Evolutionary conservation across 2,113 vertebrate species (phyloP).

Genomic region (Eulemur macaco): DNA sequence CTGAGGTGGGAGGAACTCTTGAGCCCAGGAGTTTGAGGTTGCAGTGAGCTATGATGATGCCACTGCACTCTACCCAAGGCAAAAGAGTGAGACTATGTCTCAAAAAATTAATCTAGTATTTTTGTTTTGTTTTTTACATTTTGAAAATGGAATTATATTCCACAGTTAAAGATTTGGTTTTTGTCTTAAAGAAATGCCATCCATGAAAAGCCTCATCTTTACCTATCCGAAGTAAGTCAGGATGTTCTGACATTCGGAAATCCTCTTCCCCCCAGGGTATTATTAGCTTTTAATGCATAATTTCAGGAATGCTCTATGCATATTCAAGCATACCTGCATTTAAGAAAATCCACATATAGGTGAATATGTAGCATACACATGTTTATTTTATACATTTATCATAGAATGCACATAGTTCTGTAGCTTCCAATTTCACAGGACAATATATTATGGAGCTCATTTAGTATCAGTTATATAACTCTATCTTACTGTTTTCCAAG

Average conservation of each 20-base stretch:
- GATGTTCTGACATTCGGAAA: not conserved
- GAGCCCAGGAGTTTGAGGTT: not conserved
- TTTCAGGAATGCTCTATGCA: not conserved
- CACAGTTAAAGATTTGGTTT: not conserved
- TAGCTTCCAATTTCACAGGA: not conserved
- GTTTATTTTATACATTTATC: not conserved
- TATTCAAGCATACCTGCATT: not conserved
- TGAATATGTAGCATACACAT: no score
- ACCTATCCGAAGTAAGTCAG: not conserved
- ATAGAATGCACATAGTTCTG: not conserved
- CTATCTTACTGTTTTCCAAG: conserved; percentile 20
- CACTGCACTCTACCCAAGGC: no score
- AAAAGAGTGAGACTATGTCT: not conserved
- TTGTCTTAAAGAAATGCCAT: not conserved
- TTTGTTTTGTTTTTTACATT: not conserved
- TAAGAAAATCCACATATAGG: not conserved
- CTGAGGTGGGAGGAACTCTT: not conserved
- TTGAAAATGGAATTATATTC: not conserved
- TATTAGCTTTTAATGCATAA: not conserved
- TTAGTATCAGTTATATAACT: conserved; percentile 13
- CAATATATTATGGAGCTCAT: not conserved
- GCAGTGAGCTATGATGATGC: no score
- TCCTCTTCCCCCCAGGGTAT: no score
- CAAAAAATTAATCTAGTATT: not conserved
- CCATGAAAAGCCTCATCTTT: not conserved